A percentile compares a stretch with the other conserved stretches of the same genome.
Conservation (phyloP, 1,140 invertebrate genomes). For the Drosophila truncata region DNA sequence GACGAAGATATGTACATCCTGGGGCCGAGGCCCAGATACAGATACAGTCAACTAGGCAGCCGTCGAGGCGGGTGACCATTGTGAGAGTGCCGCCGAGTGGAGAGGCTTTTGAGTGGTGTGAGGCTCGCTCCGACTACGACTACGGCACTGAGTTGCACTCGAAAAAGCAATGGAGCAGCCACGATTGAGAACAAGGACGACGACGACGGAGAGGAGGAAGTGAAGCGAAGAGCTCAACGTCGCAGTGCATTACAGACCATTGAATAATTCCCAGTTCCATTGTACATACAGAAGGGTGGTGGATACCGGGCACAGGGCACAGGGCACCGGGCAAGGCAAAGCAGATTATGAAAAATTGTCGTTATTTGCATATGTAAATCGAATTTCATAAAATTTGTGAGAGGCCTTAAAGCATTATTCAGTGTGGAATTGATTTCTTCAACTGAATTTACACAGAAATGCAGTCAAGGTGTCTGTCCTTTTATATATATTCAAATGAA, state of each 20-base stretch:
- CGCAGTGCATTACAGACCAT: slow-evolving; percentile 81
- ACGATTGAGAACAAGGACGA: slow-evolving; percentile 39
- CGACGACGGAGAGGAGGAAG: slow-evolving; percentile 22
- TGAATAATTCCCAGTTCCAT: slow-evolving; percentile 85
- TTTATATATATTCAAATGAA: slow-evolving; percentile 30
- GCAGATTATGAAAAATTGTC: slow-evolving; percentile 85
- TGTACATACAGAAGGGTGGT: slow-evolving; percentile 41
- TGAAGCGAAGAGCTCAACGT: slow-evolving; percentile 38
- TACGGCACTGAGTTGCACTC: slow-evolving; percentile 63
- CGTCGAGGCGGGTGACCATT: slow-evolving; percentile 75
- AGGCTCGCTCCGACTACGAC: slow-evolving; percentile 14
- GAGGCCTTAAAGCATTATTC: slow-evolving; percentile 70
- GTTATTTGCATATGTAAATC: slow-evolving; percentile 85
- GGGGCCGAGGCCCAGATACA: slow-evolving; percentile 44
- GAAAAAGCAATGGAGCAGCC: slow-evolving; percentile 75
- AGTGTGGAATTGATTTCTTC: slow-evolving; percentile 43
- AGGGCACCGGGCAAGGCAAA: slow-evolving; percentile 48
- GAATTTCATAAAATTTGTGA: slow-evolving; percentile 84
- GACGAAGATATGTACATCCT: slow-evolving; percentile 26
- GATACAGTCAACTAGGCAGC: slow-evolving; percentile 82
- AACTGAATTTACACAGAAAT: slow-evolving; percentile 41
- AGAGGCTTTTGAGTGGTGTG: slow-evolving; percentile 16
- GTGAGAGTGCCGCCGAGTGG: slow-evolving; percentile 57
- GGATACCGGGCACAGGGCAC: background rate
- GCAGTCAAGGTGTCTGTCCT: slow-evolving; percentile 42